Percentiles rank a stretch among this genome's conserved stretches.
phyloP scores from a whole-genome alignment of 1,140 invertebrate species.

The Drosophila persimilis region DNA sequence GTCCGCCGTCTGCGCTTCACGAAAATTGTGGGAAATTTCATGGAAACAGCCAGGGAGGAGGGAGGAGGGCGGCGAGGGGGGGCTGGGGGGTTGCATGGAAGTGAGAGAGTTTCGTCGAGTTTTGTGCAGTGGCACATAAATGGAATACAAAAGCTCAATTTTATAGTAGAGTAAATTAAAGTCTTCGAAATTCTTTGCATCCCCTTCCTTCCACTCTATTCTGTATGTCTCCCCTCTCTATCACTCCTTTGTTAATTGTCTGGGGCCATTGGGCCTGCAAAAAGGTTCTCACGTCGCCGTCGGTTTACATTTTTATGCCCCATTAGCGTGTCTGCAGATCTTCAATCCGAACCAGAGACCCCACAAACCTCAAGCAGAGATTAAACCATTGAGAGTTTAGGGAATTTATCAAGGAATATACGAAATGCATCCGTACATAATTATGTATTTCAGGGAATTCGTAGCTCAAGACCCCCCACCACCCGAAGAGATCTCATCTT shows the following conservation, averaged over 20 bases:
- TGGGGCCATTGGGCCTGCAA: constrained; percentile 45
- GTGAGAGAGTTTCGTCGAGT: constrained; percentile 1
- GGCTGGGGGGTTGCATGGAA: background rate
- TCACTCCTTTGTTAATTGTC: constrained; percentile 55
- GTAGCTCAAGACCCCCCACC: no score
- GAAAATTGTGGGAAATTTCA: constrained; percentile 78
- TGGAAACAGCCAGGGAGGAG: constrained; percentile 36
- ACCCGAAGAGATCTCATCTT: no score
- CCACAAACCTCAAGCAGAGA: constrained; percentile 7
- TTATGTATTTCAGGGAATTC: no score
- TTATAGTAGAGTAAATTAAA: constrained; percentile 44
- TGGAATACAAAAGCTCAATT: constrained; percentile 49
- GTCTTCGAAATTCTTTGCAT: constrained; percentile 42
- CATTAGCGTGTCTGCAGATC: constrained; percentile 40
- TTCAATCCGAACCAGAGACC: background rate
- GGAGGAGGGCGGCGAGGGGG: background rate
- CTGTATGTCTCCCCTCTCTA: background rate
- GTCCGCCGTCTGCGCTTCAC: constrained; percentile 24
- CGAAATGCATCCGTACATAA: no score
- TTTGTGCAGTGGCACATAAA: constrained; percentile 34
- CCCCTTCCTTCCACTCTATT: background rate
- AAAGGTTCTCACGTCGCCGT: constrained; percentile 70
- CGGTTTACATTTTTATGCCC: constrained; percentile 42
- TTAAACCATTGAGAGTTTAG: constrained; percentile 12
- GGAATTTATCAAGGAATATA: background rate